Conservation (phyloP, 1,140 invertebrate genomes). For the Hylyphantes graminicola region DNA sequence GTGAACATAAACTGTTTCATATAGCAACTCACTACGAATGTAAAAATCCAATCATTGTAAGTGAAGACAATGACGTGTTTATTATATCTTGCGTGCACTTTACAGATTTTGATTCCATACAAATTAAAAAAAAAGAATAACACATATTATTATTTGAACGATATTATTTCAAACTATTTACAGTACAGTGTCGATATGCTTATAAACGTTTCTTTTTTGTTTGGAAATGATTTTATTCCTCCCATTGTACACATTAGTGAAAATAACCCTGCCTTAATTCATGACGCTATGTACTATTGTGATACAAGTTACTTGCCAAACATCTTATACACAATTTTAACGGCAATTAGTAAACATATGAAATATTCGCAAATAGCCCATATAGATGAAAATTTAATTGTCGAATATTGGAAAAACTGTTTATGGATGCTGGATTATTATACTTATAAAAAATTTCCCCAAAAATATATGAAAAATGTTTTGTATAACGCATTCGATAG, state of each 20-base stretch:
- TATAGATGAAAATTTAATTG: not conserved
- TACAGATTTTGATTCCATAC: not conserved
- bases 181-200: not conserved
- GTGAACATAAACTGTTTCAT: constrained; percentile 43
- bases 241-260: not conserved
- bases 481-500: constrained; percentile 4
- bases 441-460: not conserved
- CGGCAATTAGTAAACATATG: not conserved
- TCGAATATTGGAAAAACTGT: constrained; percentile 17
- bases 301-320: not conserved
- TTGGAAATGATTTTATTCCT: constrained; percentile 29
- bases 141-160: not conserved
- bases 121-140: not conserved
- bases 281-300: not conserved
- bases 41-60: constrained; percentile 4
- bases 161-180: not conserved
- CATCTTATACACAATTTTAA: not conserved
- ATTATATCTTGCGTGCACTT: not conserved
- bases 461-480: constrained; percentile 5
- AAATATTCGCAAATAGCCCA: not conserved
- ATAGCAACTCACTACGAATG: not conserved
- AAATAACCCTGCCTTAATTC: not conserved
- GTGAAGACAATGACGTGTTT: constrained; percentile 38
- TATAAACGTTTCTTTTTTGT: constrained; percentile 8
- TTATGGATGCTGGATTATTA: constrained; percentile 25